Base-by-base conservation (phyloP, 2,113 vertebrate genomes). In the Erythrocercus mccallii region DNA sequence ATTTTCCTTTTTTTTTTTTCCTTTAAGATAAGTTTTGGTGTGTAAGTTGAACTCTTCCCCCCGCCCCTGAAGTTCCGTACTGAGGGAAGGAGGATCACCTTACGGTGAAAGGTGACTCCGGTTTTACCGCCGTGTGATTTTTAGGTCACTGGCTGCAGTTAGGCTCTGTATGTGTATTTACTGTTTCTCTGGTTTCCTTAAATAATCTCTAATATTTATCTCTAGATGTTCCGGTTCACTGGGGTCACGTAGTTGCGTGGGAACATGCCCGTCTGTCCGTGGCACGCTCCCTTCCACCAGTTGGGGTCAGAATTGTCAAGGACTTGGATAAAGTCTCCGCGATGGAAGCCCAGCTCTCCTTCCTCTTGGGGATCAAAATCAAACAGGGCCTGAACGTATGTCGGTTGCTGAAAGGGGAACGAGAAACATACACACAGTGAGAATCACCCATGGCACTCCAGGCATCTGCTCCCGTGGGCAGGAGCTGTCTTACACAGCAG, bases 271-370 rank as follows among this genome's bases (percentile, higher is more conserved):
- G 99, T 99, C 94, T 99, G 99, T 96, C 99, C 98, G 6, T 99
- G 99, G 98, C 99, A 99, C 54, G 98, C 99, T 91, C 99, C 99
- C 95, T 99, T 99, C 99, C 99, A 99, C 99, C 99, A 99, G 98
- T 99, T 99, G 98, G 99, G 99, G 97, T 99, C 99, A 53, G 99
- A 99, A 98, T 99, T 99, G 98, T 99, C 99, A 97, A 99, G 98
- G 96, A 99, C 99, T 92, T 99, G 99, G 98, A 99, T 99, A 98
- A 99, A 99, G 97, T 99, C 99, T 91, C 99, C 99, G 0, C 99
- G 99, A 61, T 99, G 98, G 97, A 99, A 99, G 71, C 99, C 99
- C 94, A 99, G 98, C 98, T 99, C 99, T 7, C 99, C 99, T 72
- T 99, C 99, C 97, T 99, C 99, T 94, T 99, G 99, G 42, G 99